These are phyloP conservation scores for Bostrychus sinensis DNA, from an alignment of 2,113 vertebrate species.

Conservation along the genomic window DNA sequence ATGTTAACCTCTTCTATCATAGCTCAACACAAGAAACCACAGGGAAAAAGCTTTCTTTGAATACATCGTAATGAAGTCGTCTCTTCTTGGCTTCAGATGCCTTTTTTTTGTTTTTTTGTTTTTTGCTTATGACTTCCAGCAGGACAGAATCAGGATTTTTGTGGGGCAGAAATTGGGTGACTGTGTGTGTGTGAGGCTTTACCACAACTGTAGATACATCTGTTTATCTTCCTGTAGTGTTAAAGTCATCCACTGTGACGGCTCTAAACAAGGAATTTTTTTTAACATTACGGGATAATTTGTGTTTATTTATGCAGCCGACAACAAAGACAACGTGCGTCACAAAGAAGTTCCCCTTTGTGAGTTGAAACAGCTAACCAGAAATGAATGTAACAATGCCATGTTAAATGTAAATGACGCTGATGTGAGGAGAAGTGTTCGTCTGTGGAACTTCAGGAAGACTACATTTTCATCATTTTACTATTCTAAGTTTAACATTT, in stretches of 20 bases:
- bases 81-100: background rate
- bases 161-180: background rate
- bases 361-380: too few species aligned
- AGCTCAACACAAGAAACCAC: slow-evolving; percentile 18
- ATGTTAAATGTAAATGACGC: too few species aligned
- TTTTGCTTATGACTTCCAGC: slow-evolving; percentile 7
- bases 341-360: background rate
- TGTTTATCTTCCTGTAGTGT: background rate
- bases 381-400: too few species aligned
- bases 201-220: background rate
- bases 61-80: slow-evolving; percentile 11
- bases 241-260: background rate
- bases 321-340: background rate
- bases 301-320: background rate
- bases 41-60: slow-evolving; percentile 7
- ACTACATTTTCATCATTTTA: too few species aligned
- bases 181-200: background rate
- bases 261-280: background rate
- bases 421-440: too few species aligned
- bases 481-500: too few species aligned
- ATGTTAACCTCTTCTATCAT: slow-evolving; percentile 10
- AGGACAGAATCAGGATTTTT: background rate
- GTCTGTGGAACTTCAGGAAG: too few species aligned
- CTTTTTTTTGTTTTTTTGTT: too few species aligned
- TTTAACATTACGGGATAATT: background rate